Base-by-base conservation (phyloP, 2,888 invertebrate species). In the Aleiodes leptofemur region DNA sequence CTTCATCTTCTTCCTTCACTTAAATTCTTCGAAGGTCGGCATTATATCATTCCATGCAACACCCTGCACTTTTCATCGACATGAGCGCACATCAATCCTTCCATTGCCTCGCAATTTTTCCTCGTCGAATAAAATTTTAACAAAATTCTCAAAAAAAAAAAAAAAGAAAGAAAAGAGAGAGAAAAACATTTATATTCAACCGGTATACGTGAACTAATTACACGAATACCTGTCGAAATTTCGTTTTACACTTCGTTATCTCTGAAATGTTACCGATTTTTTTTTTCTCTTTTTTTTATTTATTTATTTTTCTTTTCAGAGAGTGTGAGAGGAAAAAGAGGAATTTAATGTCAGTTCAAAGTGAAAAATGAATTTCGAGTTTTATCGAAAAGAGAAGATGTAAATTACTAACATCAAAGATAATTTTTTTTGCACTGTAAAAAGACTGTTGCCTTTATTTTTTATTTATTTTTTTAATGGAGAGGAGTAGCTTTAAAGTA, bases 161-260 rank as follows among this genome's bases (percentile, higher is more conserved):
- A 8, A 43, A 43, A 43, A 43, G 3, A 43, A 43, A 43, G 4
- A 4, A 6, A 9, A 43, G 43, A 11, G 43, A 43, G 4, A 64
- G 14, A 64, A 9, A 64, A 16, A 64, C n/a, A 43, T 13, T 14
- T 61, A 31, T 43, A 64, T 38, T 11, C 8, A 69, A 43, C 53
- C 59, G 59, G 38, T 59, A 5, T 66, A 72, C 66, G 29, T 56
- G 64, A 43, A 66, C 72, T 72, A 72, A 72, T 72, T 72, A 56
- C 55, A 72, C 66, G 55, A 64, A 66, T 66, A 56, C 66, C 55
- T 64, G 53, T 55, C 55, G 31, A 56, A 73, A 73, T 68, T 73
- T 66, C 72, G 66, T 43, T 48, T 57, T 57, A 23, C 69, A 48
- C 70, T 9, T 56, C 38, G 34, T 59, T 59, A 59, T 59, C 34